phyloP scores from a whole-genome alignment of 1,140 invertebrate species.

The Musca domestica region DNA sequence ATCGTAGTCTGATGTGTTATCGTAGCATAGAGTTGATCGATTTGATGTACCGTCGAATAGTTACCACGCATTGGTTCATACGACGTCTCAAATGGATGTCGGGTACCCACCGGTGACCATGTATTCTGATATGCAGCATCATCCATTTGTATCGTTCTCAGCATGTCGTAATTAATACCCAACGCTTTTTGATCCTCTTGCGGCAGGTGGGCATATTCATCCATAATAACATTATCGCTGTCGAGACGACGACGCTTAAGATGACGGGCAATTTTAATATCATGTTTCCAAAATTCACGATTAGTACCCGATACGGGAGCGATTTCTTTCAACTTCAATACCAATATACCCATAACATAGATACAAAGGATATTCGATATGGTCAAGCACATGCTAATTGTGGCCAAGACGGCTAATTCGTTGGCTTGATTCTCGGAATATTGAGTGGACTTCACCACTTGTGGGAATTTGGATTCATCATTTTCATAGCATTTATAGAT shows the following conservation, averaged over 20 bases:
- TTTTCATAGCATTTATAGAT: conserved; percentile 57
- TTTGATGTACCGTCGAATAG: conserved; percentile 39
- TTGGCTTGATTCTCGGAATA: conserved; percentile 60
- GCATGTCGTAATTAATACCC: conserved; percentile 34
- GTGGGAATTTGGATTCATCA: conserved; percentile 50
- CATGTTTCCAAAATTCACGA: conserved; percentile 67
- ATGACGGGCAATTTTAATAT: conserved; percentile 63
- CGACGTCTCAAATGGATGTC: conserved; percentile 34
- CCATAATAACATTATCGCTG: conserved; percentile 40
- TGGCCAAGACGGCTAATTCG: conserved; percentile 64
- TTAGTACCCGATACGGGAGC: conserved; percentile 60
- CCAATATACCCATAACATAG: conserved; percentile 64
- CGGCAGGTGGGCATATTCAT: conserved; percentile 42
- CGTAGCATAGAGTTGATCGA: conserved; percentile 41
- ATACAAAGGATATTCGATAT: conserved; percentile 73
- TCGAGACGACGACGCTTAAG: conserved; percentile 54
- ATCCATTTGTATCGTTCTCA: conserved; percentile 36
- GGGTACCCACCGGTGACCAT: conserved; percentile 43
- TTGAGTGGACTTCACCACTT: conserved; percentile 48
- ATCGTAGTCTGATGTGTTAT: conserved; percentile 27
- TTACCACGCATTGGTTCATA: conserved; percentile 15
- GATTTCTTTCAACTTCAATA: conserved; percentile 76
- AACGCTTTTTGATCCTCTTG: conserved; percentile 37
- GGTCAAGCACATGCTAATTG: conserved; percentile 67
- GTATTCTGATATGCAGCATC: conserved; percentile 42